Base-by-base conservation (phyloP, 2,797 vertebrate genomes). In the Limnodromus scolopaceus region DNA sequence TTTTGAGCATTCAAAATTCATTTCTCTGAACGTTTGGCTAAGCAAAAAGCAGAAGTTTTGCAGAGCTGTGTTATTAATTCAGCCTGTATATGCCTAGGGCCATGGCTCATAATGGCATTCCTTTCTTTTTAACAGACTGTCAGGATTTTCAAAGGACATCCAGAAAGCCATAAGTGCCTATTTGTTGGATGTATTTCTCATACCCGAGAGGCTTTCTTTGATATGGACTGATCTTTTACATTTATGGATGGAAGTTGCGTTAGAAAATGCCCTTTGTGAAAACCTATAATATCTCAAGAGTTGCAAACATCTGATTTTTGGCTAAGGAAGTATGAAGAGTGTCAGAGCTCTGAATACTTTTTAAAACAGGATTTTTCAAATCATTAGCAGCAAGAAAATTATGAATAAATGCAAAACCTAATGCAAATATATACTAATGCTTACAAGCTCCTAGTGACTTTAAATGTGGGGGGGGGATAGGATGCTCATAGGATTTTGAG, bases 111-210 rank as follows among this genome's bases (percentile, higher is more conserved):
- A 97, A 97, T 96, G 97, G 86, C 86, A 93, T 97, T 97, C 93
- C 95, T 96, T 96, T 96, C 96, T 92, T 97, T 96, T 96, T 94
- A 97, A 96, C 93, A 92, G 91, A 95, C 95, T 97, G 96, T 96
- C 96, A 95, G 64, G 95, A 96, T 95, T 95, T 97, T 96, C 96
- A 97, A 96, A 97, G 97, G 96, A 97, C 96, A 97, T 96, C 89
- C 95, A 90, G 92, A 95, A 96, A 97, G 87, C 83, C 81, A 2
- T 93, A 97, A 97, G 88, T 97, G 89, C 84, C 91, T 95, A 92
- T 96, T 97, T 97, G 88, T 90, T 96, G 96, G 88, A 96, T 93
- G 61, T 92, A 92, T 94, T 95, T 94, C 76, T 95, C 79, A 93
- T 96, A 87, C 91, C 94, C 92, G 90, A 69, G 97, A 95, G 93